Percentiles rank a stretch among this genome's conserved stretches.
Evolutionary conservation across 1,140 invertebrate species (phyloP).

Genomic region (Drosophila pachea): DNA sequence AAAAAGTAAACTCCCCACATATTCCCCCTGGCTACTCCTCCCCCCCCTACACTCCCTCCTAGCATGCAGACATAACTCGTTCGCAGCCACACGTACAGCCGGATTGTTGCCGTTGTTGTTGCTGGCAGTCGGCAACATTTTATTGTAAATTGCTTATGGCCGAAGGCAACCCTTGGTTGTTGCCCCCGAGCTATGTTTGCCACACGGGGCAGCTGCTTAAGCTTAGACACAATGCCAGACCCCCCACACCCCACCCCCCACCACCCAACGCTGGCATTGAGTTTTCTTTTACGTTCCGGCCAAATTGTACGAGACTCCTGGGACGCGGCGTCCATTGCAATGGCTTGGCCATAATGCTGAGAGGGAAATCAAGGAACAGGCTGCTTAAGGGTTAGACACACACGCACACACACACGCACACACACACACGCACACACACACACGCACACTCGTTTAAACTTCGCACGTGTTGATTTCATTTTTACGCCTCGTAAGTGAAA

Average conservation of each 20-base stretch:
- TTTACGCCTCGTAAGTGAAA: conserved; percentile 76
- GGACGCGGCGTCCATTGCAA: conserved; percentile 40
- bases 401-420: conserved; percentile 20
- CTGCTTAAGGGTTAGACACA: conserved; percentile 59
- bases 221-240: neutral
- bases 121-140: conserved; percentile 63
- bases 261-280: conserved; percentile 38
- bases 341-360: conserved; percentile 61
- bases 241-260: neutral
- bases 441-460: conserved; percentile 21
- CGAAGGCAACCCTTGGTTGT: conserved; percentile 47
- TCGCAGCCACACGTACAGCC: conserved; percentile 26
- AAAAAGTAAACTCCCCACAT: too few species aligned
- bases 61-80: neutral
- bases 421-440: neutral
- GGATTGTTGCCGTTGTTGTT: conserved; percentile 47
- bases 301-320: conserved; percentile 74
- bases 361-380: conserved; percentile 62
- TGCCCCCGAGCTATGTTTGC: conserved; percentile 59
- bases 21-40: neutral
- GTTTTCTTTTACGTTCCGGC: conserved; percentile 55
- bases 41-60: conserved; percentile 5
- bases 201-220: conserved; percentile 29
- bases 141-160: conserved; percentile 76
- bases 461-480: conserved; percentile 61